Base-by-base conservation (phyloP, 2,797 vertebrate genomes). In the Sphaeramia orbicularis region DNA sequence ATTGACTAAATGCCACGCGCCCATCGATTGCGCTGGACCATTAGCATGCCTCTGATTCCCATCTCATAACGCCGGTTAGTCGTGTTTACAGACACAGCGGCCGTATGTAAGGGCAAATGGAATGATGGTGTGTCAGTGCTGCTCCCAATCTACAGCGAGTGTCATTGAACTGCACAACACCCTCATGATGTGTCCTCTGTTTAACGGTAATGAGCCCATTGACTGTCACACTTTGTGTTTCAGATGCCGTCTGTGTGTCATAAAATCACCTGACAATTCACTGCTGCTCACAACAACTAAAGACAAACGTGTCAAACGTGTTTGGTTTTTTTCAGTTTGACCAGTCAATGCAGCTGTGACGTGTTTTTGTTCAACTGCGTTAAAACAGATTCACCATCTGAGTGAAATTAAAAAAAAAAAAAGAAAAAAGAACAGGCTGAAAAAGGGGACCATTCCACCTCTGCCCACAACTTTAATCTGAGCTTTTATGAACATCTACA, bases 1-100 rank as follows among this genome's bases (percentile, higher is more conserved):
- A 91, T 91, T 77, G 88, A 91, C 80, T 69, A 90, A 89, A 88
- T 82, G 90, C 78, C 89, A 86, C 73, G 49, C 14, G 30, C 63
- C 30, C 56, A 88, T 90, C 36, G 88, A 91, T 87, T 35, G 42
- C 38, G 30, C 61, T 48, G 21, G 14, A 43, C 84, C 76, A 86
- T 89, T 87, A 86, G 84, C 64, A 76, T 71, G 72, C 44, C 65
- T 80, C 63, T 59, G 69, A 84, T 79, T 80, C 81, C 76, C 71
- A 60, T 74, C 76, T 81, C 82, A 84, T 83, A 78, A 74, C 60
- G 69, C 67, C 43, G 45, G 37, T 76, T 71, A 48, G 65, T 36
- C 9, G 42, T 50, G 72, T 83, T 75, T 76, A 76, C 60, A 57
- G 71, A 38, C 45, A 30, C 1, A 18, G n/a, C 18, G n/a, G 49